A percentile compares a stretch with the other conserved stretches of the same genome.
Conservation (phyloP, 2,113 vertebrate species). For the Porphyrio hochstetteri region DNA sequence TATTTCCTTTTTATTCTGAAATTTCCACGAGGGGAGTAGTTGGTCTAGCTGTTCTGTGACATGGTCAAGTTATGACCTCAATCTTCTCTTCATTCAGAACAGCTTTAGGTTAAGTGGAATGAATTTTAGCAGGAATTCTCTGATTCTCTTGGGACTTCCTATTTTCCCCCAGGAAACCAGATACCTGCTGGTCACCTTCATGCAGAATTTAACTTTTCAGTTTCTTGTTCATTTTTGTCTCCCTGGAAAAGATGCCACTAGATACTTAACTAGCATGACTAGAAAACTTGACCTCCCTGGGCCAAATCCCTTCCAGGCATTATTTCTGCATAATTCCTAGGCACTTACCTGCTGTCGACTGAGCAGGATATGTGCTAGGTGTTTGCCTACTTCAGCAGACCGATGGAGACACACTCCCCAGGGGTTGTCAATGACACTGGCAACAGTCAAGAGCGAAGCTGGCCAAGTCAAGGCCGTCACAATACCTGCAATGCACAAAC, state of each 20-base stretch:
- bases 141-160: neutral
- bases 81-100: neutral
- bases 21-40: neutral
- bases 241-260: neutral
- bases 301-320: neutral
- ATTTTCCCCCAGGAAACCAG: neutral
- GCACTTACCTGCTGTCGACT: constrained; percentile 87
- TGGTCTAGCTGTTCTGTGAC: neutral
- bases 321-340: neutral
- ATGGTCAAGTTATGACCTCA: neutral
- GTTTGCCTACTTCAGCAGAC: constrained; percentile 93
- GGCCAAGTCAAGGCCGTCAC: constrained; percentile 93
- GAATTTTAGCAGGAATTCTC: neutral
- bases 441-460: constrained; percentile 85
- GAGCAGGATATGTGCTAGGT: constrained; percentile 90
- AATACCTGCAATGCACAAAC: constrained; percentile 78
- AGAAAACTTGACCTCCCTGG: neutral
- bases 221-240: neutral
- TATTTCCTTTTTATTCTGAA: neutral
- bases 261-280: neutral
- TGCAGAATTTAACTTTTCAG: neutral
- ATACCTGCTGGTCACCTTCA: neutral
- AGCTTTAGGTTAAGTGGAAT: neutral
- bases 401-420: constrained; percentile 96
- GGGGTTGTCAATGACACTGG: constrained; percentile 94